A percentile compares a stretch with the other conserved stretches of the same genome.
Conservation (phyloP, 2,797 vertebrate species). For the Micromesistius poutassou region DNA sequence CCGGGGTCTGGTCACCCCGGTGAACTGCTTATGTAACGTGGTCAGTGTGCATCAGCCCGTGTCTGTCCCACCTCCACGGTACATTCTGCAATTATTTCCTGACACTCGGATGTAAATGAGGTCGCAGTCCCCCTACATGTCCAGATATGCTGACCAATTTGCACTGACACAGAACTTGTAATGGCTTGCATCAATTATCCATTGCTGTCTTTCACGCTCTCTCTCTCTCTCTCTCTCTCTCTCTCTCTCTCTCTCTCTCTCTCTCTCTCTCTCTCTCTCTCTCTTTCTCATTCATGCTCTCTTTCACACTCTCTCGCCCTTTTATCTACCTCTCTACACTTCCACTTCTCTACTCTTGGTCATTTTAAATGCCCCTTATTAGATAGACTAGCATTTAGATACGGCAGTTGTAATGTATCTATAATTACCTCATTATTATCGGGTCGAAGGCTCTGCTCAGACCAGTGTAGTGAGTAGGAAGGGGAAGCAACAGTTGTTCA, state of each 20-base stretch:
- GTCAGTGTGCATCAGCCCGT: constrained; percentile 39
- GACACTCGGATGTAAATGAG: constrained; percentile 75
- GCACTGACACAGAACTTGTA: constrained; percentile 75
- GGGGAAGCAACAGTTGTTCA: not conserved
- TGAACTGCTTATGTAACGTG: constrained; percentile 51
- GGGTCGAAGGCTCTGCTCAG: constrained; percentile 45
- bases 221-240: constrained; percentile 34
- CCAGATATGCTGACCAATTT: constrained; percentile 77
- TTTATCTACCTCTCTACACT: constrained; percentile 28
- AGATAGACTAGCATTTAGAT: constrained; percentile 71
- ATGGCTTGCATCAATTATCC: constrained; percentile 78
- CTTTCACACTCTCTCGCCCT: constrained; percentile 36
- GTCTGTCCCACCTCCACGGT: constrained; percentile 62
- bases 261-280: constrained; percentile 20
- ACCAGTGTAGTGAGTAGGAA: constrained; percentile 23
- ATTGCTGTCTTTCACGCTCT: constrained; percentile 47
- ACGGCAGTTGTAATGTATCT: constrained; percentile 69
- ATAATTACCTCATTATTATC: constrained; percentile 76
- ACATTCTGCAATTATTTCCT: constrained; percentile 75
- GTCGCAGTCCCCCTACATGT: constrained; percentile 71
- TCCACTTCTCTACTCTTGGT: constrained; percentile 44
- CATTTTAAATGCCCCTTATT: constrained; percentile 77
- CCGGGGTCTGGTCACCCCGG: constrained; percentile 40
- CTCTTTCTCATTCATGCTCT: constrained; percentile 5
- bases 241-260: not conserved